Percentiles rank a stretch among this genome's conserved stretches.
These are phyloP conservation scores for Laspeyria flexula DNA, from an alignment of 2,888 invertebrate genomes.

Conservation along the genomic window DNA sequence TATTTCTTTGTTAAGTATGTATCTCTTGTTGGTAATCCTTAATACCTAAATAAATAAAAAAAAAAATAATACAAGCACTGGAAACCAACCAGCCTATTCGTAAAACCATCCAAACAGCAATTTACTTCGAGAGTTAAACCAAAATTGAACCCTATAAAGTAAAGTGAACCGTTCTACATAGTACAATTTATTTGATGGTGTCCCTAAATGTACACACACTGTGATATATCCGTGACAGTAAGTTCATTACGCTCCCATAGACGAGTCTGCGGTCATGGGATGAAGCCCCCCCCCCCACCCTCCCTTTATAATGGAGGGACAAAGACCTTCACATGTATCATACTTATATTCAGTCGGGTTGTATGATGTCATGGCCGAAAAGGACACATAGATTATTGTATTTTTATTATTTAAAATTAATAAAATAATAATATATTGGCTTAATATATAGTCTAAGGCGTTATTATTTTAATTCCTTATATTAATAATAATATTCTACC, in stretches of 20 bases:
- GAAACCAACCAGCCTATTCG: no score
- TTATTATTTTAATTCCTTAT: no score
- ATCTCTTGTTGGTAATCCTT: no score
- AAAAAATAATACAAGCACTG: no score
- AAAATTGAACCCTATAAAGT: not conserved
- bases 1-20: no score
- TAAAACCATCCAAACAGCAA: not conserved
- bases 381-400: no score
- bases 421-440: no score
- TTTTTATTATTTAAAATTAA: no score
- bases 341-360: not conserved
- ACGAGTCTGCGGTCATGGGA: constrained; percentile 1
- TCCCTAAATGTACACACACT: constrained; percentile 5
- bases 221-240: constrained; percentile 6
- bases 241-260: constrained; percentile 8
- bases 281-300: constrained; percentile 2
- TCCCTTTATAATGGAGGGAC: constrained; percentile 5
- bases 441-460: no score
- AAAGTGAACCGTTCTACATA: not conserved
- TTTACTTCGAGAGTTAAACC: not conserved
- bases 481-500: no score
- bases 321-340: not conserved
- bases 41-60: no score
- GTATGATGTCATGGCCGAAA: not conserved
- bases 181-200: not conserved